Conservation (phyloP, 2,888 invertebrate genomes). For the Clivina fossor region DNA sequence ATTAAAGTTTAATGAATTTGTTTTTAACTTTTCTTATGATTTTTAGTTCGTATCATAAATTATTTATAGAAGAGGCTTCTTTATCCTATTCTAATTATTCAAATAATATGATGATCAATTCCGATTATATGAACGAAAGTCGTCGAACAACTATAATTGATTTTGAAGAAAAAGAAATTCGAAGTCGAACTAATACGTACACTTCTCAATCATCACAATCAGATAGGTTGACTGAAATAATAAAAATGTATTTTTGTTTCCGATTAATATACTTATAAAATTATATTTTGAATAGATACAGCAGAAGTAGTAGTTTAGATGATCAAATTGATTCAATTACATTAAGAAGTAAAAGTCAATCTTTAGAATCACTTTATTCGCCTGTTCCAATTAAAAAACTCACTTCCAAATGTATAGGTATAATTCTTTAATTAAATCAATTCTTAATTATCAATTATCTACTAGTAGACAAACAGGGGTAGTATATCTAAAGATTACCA, state of each 20-base stretch:
- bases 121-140: conserved; percentile 6
- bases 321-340: conserved; percentile 12
- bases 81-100: too few relatives aligned
- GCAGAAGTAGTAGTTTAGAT: conserved; percentile 14
- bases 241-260: not conserved
- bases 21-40: not conserved
- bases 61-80: not conserved
- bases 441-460: not conserved
- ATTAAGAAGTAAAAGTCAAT: conserved; percentile 18
- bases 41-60: not conserved
- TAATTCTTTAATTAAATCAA: not conserved
- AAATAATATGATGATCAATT: conserved; percentile 15
- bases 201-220: conserved; percentile 10
- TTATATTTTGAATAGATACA: conserved; percentile 3
- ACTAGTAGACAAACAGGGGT: too few relatives aligned
- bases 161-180: conserved; percentile 28
- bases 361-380: conserved; percentile 1
- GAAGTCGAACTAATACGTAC: conserved; percentile 22
- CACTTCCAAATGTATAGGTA: conserved; percentile 25
- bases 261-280: not conserved
- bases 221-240: not conserved
- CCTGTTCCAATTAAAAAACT: conserved; percentile 12
- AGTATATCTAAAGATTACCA: too few relatives aligned
- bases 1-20: not conserved
- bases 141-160: conserved; percentile 23